A percentile compares a stretch with the other conserved stretches of the same genome.
Evolutionary conservation across 2,113 vertebrate species (phyloP).

Genomic region (Apodemus sylvaticus): DNA sequence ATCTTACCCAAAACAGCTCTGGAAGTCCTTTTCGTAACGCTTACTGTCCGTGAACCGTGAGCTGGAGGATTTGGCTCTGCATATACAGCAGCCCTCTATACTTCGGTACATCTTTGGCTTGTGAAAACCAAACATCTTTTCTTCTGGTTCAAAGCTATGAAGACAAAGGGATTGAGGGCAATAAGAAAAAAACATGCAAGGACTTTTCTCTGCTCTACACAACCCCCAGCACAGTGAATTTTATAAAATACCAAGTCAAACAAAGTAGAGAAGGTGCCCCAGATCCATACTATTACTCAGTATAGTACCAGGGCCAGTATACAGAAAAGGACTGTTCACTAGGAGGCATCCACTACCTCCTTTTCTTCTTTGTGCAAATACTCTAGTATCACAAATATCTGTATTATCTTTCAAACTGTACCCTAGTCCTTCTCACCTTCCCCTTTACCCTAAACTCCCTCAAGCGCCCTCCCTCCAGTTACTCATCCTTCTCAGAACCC

Average conservation of each 20-base stretch:
- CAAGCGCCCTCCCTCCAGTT: neutral
- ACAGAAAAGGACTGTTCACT: neutral
- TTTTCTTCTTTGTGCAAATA: neutral
- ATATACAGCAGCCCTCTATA: conserved; percentile 99
- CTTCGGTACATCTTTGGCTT: conserved; percentile 99
- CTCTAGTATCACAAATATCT: neutral
- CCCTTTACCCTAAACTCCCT: neutral
- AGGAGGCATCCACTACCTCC: neutral
- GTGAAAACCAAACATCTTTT: conserved; percentile 99
- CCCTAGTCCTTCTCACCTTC: neutral
- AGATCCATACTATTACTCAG: neutral
- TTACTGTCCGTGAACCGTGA: conserved; percentile 99
- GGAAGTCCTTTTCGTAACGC: conserved; percentile 98
- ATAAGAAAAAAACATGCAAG: conserved; percentile 40
- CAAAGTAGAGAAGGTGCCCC: neutral
- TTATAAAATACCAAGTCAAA: neutral
- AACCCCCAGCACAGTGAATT: neutral
- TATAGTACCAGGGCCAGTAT: neutral
- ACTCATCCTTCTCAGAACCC: neutral
- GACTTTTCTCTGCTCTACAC: neutral
- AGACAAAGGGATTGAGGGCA: conserved; percentile 70
- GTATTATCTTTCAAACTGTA: neutral
- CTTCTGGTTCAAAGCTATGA: conserved; percentile 79
- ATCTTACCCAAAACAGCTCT: conserved; percentile 97
- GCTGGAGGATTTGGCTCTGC: conserved; percentile 98